Evolutionary conservation across 2,113 vertebrate genomes (phyloP).

Genomic region (Corydoras sp.): DNA sequence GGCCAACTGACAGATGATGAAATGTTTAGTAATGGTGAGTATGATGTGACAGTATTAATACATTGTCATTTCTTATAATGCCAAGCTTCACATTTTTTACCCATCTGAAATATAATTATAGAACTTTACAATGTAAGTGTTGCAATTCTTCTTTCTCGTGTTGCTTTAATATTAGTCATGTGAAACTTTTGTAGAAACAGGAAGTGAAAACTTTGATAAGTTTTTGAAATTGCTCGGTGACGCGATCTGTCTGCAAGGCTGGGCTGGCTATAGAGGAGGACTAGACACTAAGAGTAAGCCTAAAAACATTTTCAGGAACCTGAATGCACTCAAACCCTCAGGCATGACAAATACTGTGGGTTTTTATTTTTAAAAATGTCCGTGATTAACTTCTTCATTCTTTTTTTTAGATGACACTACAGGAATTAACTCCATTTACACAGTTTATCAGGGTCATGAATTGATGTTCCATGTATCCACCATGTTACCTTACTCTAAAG

Average conservation of each 20-base stretch:
- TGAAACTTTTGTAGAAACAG: constrained; percentile 68
- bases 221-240: constrained; percentile 89
- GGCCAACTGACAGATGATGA: constrained; percentile 97
- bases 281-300: constrained; percentile 97
- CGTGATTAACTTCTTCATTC: not conserved
- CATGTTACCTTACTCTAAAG: constrained; percentile 96
- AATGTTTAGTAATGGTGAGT: constrained; percentile 97
- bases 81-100: too few relatives aligned
- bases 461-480: constrained; percentile 99
- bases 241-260: constrained; percentile 84
- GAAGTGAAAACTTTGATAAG: constrained; percentile 88
- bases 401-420: constrained; percentile 86
- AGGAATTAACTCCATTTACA: constrained; percentile 89
- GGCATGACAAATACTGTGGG: too few relatives aligned
- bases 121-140: not conserved
- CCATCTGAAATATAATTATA: too few relatives aligned
- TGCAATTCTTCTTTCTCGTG: not conserved
- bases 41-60: not conserved
- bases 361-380: too few relatives aligned
- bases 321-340: not conserved
- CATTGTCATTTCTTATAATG: not conserved
- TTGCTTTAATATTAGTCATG: not conserved
- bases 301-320: not conserved
- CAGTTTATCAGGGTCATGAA: constrained; percentile 95
- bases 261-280: constrained; percentile 94